Percentiles rank a stretch among this genome's conserved stretches.
Evolutionary conservation across 1,140 invertebrate species (phyloP).

Genomic region (Drosophila bifasciata): DNA sequence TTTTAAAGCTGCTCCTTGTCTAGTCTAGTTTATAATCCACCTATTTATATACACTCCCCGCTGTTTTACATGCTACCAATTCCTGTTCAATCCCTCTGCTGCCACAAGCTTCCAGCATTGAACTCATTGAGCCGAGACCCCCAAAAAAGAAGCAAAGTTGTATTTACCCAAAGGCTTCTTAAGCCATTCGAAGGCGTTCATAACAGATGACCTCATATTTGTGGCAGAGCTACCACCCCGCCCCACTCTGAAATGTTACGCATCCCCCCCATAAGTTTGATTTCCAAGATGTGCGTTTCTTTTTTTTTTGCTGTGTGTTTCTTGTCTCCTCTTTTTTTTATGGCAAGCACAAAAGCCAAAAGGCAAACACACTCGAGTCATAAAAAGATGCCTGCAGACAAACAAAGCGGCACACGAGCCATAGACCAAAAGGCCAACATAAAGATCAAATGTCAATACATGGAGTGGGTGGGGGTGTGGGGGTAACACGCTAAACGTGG

Average conservation of each 20-base stretch:
- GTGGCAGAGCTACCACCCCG: conserved; percentile 16
- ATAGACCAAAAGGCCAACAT: conserved; percentile 58
- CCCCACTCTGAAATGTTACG: conserved; percentile 12
- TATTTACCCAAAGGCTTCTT: conserved; percentile 71
- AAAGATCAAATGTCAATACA: conserved; percentile 82
- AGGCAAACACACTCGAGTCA: conserved; percentile 81
- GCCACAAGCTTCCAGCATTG: conserved; percentile 29
- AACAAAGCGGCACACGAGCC: conserved; percentile 73
- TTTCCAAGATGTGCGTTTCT: conserved; percentile 52
- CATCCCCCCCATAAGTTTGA: conserved; percentile 51
- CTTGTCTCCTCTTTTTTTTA: conserved; percentile 64
- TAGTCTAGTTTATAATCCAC: no score
- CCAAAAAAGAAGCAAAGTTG: conserved; percentile 5
- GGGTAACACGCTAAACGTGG: conserved; percentile 63
- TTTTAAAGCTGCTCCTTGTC: no score
- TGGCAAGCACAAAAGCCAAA: conserved; percentile 74
- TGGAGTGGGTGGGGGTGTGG: conserved; percentile 5
- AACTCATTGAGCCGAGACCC: conserved; percentile 13
- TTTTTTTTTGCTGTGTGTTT: conserved; percentile 48
- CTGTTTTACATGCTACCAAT: conserved; percentile 4
- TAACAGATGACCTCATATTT: conserved; percentile 81
- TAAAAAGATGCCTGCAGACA: conserved; percentile 82
- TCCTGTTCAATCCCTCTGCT: neutral
- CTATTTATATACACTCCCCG: neutral
- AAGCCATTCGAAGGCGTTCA: conserved; percentile 60